Evolutionary conservation across 1,140 invertebrate species (phyloP), one percentile per base, ranked within the genome.

Genomic region (Listronotus oregonensis): DNA sequence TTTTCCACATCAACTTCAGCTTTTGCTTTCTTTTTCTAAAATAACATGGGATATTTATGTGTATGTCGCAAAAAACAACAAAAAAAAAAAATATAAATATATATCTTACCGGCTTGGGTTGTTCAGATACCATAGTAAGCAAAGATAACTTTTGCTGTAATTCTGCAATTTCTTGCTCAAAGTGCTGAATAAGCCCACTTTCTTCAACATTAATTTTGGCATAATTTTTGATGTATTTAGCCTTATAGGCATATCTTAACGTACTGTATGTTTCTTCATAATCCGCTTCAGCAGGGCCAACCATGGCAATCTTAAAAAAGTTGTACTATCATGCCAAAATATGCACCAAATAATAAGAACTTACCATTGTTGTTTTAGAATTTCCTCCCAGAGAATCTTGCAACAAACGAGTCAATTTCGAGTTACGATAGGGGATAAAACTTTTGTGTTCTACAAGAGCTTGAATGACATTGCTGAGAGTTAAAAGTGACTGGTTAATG

Each of bases 241-340:
- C 96, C 56, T 97, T 84, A 82, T 95, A 96, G 0, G 97, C 97
- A 82, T 99, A 99, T 40, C 98, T 84, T 44, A 99, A 82, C 0
- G 97, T 98, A 75, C 94, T 98, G 46, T 99, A 93, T 0, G 95
- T 96, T 81, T 99, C 97, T 75, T 99, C 96, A 78, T 96, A 98
- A 82, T 99, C 99, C 63, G 91, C 90, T 71, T 96, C 93, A 9
- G 96, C 94, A 37, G 97, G 97, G 18, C 96, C 96, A 43, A 98
- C 86, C 76, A 97, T 98, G 11, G 97, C 96, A 78, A 87, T 87
- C 75, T 77, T 58, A 57, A 49, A 64, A 58, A n/a, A 34, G 55
- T 44, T 5, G 1, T 5, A 52, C 2, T 58, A 27, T 46, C 27
- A 27, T 58, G 3, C 14, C 46, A 44, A 17, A 64, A 27, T 10